A percentile compares a stretch with the other conserved stretches of the same genome.
phyloP scores from a whole-genome alignment of 2,797 vertebrate species.

The Lepidocolaptes lacrymiger region DNA sequence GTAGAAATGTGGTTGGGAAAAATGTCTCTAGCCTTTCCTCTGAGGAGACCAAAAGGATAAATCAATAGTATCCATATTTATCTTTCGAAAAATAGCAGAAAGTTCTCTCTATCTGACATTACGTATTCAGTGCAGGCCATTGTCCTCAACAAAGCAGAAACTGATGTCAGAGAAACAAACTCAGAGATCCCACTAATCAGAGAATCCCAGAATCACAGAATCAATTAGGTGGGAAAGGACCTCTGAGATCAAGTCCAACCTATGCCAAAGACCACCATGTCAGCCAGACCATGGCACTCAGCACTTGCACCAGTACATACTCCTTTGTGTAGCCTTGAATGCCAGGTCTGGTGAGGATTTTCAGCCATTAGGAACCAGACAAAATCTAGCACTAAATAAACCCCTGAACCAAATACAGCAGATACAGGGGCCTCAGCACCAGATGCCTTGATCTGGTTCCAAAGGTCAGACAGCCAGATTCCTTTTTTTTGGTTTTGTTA shows the following conservation, averaged over 20 bases:
- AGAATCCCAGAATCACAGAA: background rate
- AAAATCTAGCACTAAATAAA: background rate
- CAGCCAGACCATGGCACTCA: background rate
- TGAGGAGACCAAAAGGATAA: background rate
- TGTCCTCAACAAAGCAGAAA: background rate
- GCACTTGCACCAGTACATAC: rapidly evolving
- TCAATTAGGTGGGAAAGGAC: background rate
- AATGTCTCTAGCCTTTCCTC: background rate
- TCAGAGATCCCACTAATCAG: background rate
- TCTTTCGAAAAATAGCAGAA: background rate
- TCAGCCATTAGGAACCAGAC: background rate
- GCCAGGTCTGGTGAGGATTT: background rate
- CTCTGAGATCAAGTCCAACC: background rate
- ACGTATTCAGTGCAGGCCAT: background rate
- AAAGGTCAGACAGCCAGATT: background rate
- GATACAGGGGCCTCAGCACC: background rate
- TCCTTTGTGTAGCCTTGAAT: background rate
- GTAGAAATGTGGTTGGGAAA: background rate
- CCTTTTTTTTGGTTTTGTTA: background rate
- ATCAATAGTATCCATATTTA: background rate
- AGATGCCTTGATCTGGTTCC: background rate
- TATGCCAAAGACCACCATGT: background rate
- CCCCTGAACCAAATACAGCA: background rate
- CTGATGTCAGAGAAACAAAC: background rate
- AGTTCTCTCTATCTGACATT: background rate